Evolutionary conservation across 2,113 vertebrate species (phyloP).

Genomic region (Cinclus cinclus): DNA sequence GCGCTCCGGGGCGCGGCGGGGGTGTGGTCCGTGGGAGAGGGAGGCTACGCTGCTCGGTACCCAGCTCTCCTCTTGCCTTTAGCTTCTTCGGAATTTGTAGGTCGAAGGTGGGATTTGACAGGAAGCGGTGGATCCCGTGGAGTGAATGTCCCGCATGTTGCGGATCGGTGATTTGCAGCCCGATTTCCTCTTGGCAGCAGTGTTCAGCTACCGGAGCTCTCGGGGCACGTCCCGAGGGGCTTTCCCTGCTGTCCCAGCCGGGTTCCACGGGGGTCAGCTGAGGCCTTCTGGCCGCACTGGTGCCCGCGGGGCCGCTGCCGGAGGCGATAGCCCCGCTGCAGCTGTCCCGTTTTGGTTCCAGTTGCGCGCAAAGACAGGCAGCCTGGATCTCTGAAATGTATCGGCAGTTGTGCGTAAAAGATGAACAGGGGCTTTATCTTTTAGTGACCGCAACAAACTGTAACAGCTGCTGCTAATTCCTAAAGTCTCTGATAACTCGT

Average conservation of each 20-base stretch:
- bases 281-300: rapidly evolving
- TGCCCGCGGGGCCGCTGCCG: background rate
- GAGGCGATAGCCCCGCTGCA: rapidly evolving
- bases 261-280: background rate
- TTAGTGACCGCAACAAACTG: background rate
- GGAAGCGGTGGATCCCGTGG: background rate
- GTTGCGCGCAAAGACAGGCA: background rate
- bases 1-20: background rate
- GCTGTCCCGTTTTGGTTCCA: background rate
- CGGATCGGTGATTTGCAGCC: background rate
- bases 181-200: background rate
- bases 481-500: background rate
- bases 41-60: background rate
- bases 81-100: background rate
- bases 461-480: background rate
- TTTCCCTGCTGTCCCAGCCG: background rate
- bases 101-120: background rate
- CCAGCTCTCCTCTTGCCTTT: background rate
- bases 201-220: rapidly evolving
- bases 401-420: background rate
- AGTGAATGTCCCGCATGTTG: background rate
- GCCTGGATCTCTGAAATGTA: background rate
- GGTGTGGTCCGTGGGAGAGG: background rate
- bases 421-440: background rate
- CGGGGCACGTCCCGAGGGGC: background rate